These are phyloP conservation scores for Phoxinus dragarum DNA, from an alignment of 2,797 vertebrate genomes.

Conservation along the genomic window DNA sequence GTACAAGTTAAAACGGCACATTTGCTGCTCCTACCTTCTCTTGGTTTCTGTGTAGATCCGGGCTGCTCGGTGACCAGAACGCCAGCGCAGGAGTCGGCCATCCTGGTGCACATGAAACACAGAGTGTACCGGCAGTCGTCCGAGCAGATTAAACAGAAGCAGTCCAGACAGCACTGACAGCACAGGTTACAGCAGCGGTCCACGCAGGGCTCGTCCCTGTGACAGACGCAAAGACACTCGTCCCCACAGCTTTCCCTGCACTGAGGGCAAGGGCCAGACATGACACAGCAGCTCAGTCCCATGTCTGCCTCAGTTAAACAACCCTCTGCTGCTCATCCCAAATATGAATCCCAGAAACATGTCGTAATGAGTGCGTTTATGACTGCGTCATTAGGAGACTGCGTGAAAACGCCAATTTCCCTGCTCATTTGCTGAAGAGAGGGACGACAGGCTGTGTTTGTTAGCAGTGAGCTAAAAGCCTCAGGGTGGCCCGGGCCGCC, in stretches of 20 bases:
- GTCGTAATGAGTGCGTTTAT: neutral
- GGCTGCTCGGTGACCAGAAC: slow-evolving; percentile 46
- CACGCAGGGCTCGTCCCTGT: slow-evolving; percentile 63
- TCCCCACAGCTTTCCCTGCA: slow-evolving; percentile 58
- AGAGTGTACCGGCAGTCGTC: slow-evolving; percentile 76
- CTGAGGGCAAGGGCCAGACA: slow-evolving; percentile 63
- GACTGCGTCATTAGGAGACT: slow-evolving; percentile 23
- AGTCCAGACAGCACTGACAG: slow-evolving; percentile 74
- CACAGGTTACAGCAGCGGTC: slow-evolving; percentile 77
- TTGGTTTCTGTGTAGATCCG: slow-evolving; percentile 9
- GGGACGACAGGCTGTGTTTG: slow-evolving; percentile 31
- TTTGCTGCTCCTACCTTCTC: slow-evolving; percentile 31
- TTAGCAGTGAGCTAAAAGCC: slow-evolving; percentile 27
- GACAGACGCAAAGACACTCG: slow-evolving; percentile 56
- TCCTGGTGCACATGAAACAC: slow-evolving; percentile 67
- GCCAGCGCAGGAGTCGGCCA: slow-evolving; percentile 61
- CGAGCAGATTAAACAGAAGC: slow-evolving; percentile 70
- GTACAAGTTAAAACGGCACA: neutral
- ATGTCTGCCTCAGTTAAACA: slow-evolving; percentile 52
- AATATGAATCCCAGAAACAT: neutral
- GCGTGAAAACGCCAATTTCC: slow-evolving; percentile 13
- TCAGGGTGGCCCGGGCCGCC: neutral
- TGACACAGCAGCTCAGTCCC: slow-evolving; percentile 71
- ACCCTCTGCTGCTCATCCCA: neutral
- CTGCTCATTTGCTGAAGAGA: slow-evolving; percentile 10